Evolutionary conservation across 1,140 invertebrate species (phyloP).

Genomic region (Brachionus sp.): DNA sequence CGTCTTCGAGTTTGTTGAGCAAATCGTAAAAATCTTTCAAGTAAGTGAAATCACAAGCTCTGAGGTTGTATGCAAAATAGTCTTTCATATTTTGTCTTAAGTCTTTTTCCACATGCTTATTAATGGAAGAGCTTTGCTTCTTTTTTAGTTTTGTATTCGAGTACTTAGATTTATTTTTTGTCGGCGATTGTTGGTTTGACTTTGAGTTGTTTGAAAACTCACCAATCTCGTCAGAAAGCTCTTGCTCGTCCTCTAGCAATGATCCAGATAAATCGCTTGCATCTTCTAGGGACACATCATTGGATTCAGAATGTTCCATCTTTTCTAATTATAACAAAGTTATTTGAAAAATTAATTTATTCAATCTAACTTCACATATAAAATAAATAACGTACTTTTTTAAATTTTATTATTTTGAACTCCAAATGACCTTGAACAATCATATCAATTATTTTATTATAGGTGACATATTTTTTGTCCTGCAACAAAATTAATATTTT

Average conservation of each 20-base stretch:
- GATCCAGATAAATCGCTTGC: neutral
- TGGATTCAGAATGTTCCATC: neutral
- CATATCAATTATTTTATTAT: neutral
- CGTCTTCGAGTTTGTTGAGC: neutral
- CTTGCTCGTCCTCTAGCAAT: neutral
- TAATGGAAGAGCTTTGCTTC: neutral
- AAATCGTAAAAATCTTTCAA: neutral
- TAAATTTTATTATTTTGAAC: slow-evolving; percentile 13
- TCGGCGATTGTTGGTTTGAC: neutral
- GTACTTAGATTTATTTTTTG: neutral
- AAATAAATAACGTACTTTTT: neutral
- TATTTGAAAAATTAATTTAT: neutral
- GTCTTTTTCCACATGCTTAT: slow-evolving; percentile 7
- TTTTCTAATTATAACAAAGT: neutral
- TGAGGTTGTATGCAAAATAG: neutral
- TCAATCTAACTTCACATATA: neutral
- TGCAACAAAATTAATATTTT: neutral
- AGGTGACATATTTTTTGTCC: neutral
- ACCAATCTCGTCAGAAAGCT: neutral
- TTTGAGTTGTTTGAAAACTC: neutral
- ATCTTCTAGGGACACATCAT: neutral
- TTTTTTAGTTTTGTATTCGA: neutral
- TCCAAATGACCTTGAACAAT: neutral
- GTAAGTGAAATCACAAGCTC: neutral
- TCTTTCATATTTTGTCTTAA: slow-evolving; percentile 30